Evolutionary conservation across 2,888 invertebrate species (phyloP), one percentile per base, ranked within the genome.

Genomic region (Luperina nickerlii): DNA sequence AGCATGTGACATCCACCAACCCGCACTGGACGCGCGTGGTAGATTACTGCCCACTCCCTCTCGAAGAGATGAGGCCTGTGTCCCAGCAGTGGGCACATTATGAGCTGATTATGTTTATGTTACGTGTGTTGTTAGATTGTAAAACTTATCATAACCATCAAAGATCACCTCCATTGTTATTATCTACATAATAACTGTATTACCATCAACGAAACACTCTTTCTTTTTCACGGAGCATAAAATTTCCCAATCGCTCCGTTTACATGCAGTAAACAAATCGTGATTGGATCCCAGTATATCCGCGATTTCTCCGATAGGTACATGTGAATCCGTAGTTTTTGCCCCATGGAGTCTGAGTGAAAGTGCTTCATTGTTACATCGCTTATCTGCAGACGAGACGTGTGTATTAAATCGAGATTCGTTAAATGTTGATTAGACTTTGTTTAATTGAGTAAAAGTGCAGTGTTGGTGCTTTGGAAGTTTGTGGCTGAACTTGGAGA

Each of bases 301-400:
- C 91, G 91, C 81, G 90, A 90, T 92, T 90, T 92, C 92, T 84
- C 92, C 85, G 38, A 86, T 88, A 32, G 32, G 32, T 32, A 88
- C 87, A 82, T 87, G 83, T 84, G 89, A 90, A 85, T 83, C 81
- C 15, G 70, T 81, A 74, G 78, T 90, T 90, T 86, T 90, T 90
- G 68, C 70, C 11, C n/a, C 71, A 62, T 68, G 69, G 83, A 72
- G 57, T 67, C 85, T 87, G 83, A 90, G 91, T 88, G 92, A 91
- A 82, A 82, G 85, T 91, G 82, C 85, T 89, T 90, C 90, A 91
- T 91, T 90, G 89, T 87, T 82, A 67, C 62, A 60, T 27, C 45
- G 79, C 79, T 90, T 85, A 89, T 90, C 88, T 87, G 72, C 57
- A 42, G 84, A 73, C 48, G 80, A 85, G 90, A 87, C 90, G 89